Base-by-base conservation (phyloP, 92 coral and sea anemone genomes). In the Phenganax marumi region DNA sequence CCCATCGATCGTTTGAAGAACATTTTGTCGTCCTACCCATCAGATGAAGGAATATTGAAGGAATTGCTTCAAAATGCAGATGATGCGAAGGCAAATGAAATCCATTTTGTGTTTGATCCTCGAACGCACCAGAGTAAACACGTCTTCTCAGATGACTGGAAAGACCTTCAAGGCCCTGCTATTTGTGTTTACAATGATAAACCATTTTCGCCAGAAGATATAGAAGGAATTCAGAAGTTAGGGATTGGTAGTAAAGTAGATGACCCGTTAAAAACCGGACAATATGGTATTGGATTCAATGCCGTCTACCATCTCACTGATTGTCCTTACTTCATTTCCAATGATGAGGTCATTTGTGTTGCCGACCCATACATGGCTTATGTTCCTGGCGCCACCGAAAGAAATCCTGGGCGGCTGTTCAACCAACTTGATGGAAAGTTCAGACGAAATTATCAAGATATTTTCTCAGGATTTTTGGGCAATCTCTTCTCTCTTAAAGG, bases 1-100 rank as follows among this genome's bases (percentile, higher is more conserved):
- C 92, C 91, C 8, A 91, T 97, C 53, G 93, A 91, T 70, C 91
- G 97, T 11, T 80, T 93, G 24, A 83, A 79, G 72, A 83, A 89
- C 25, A 93, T 93, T 53, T 79, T 93, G 48, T 87, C 87, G 61
- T 70, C 91, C 0, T 93, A 93, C 77, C 97, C 97, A 0, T 72
- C 91, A 13, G 97, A 91, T 77, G 91, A 89, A 61, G 97, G 97
- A 26, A 86, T 93, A 74, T 84, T 93, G 26, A 93, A 93, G 62
- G 97, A 93, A 61, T 97, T 93, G 51, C 89, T 93, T 62, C 97
- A 93, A 79, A 93, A 93, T 61, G 97, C 97, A 0, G 97, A 93
- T 52, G 97, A 93, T 75, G 97, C 97, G 21, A 84, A 89, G 24
- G 97, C 97, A 26, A 89, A 87, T 0, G 97, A 93, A 86, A 87